Evolutionary conservation across 64 coral and sea anemone genomes (phyloP).

Genomic region (Hydrozoanthus tunicans): DNA sequence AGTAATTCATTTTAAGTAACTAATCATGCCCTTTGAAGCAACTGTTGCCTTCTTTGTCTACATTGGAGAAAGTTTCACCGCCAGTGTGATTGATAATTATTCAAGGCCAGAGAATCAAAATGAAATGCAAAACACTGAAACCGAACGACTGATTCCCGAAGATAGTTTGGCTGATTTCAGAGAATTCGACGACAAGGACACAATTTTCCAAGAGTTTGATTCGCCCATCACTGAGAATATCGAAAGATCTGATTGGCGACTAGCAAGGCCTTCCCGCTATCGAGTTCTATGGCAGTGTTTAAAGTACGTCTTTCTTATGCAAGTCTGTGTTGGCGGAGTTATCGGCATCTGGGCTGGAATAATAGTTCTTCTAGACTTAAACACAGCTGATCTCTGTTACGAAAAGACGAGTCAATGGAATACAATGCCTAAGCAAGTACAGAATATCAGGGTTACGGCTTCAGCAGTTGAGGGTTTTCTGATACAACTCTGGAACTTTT

Average conservation of each 20-base stretch:
- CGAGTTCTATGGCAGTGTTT: conserved; percentile 49
- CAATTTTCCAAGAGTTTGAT: conserved; percentile 64
- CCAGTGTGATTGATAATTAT: conserved; percentile 53
- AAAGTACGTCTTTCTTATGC: conserved; percentile 62
- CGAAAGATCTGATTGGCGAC: conserved; percentile 32
- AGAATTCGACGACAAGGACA: conserved; percentile 31
- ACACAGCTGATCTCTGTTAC: conserved; percentile 7
- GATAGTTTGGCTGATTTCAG: conserved; percentile 26
- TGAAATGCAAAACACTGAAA: neutral
- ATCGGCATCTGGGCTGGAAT: conserved; percentile 54
- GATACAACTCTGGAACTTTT: conserved; percentile 82
- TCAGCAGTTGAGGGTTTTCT: conserved; percentile 76
- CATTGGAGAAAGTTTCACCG: conserved; percentile 55
- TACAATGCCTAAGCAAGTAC: conserved; percentile 60
- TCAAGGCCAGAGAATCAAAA: neutral
- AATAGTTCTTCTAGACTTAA: conserved; percentile 38
- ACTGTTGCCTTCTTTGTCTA: conserved; percentile 48
- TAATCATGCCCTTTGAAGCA: conserved; percentile 39
- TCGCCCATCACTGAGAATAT: neutral
- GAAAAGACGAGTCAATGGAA: conserved; percentile 61
- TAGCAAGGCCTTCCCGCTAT: neutral
- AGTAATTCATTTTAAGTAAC: too few relatives aligned
- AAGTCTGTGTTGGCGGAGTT: conserved; percentile 39
- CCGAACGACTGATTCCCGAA: conserved; percentile 14
- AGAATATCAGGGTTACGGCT: conserved; percentile 60